Base-by-base conservation (phyloP, 2,797 vertebrate genomes). In the Callimico goeldii region DNA sequence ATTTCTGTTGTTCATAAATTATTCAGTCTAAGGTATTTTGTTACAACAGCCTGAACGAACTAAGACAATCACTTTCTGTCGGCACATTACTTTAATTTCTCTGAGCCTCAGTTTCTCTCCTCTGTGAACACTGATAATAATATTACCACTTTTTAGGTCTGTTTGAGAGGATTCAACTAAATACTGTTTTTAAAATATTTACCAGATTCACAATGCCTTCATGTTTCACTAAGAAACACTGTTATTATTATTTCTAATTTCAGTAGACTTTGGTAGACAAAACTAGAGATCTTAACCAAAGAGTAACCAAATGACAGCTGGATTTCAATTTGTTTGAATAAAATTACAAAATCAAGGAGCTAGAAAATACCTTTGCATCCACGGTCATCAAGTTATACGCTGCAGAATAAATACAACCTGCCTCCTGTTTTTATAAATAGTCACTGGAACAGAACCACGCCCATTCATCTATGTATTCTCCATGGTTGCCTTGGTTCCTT, bases 231-330 rank as follows among this genome's bases (percentile, higher is more conserved):
- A 75, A 86, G 77, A 50, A 52, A 28, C 81, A 89, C 4, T 39
- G 55, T 39, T 79, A 67, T 43, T 77, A 80, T 92, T 67, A 52
- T 88, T 88, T 92, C 83, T 96, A 36, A 94, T 82, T 67, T 43
- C 70, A 80, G 7, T 6, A 46, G 11, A 17, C 26, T 85, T 91
- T 64, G 0, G 28, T 57, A 85, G 46, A 90, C 7, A 87, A 76
- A 90, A 79, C 43, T 77, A 67, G 41, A 55, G 20, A 64, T 12
- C 17, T 48, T 79, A 91, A 80, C 20, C 57, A 57, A 43, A 96
- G 33, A 41, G 4, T 15, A 84, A 72, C 22, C 30, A 83, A 88
- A 15, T 22, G 11, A 89, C 39, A 26, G 3, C 1, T 93, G 30
- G 26, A 24, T 93, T 91, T 94, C 43, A 41, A 73, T 89, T 75